Base-by-base conservation (phyloP, 1,140 invertebrate species). In the Mactra quadrangularis region DNA sequence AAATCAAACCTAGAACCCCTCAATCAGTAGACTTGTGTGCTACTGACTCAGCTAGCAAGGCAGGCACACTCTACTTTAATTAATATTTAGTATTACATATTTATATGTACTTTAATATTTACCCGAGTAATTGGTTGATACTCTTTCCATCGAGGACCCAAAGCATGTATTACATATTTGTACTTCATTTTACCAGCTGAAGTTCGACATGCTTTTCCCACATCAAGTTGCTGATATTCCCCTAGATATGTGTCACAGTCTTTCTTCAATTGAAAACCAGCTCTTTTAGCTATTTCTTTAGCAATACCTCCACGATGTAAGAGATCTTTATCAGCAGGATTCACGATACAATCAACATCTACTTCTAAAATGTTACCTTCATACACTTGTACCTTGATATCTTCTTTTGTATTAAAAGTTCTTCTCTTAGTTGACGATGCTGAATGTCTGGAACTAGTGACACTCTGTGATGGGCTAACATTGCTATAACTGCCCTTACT, bases 321-420 rank as follows among this genome's bases (percentile, higher is more conserved):
- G 33, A 74, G 59, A 52, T 47, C 25, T 2, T 17, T n/a, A 45
- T 82, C 60, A 19, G 68, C 70, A 17, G 79, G 38, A 74, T 74
- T 82, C 2, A 82, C 79, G 35, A 82, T 74, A 33, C 74, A 52
- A 35, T 76, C 74, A 6, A 76, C 59, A 19, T 57, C 22, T 0
- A 64, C 27, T 2, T 29, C 22, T 38, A 55, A 72, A 19, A 97
- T 97, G 22, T 98, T 97, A 90, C 97, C 96, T n/a, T 96, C 59
- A 50, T 84, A 86, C 33, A 90, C 75, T 52, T 62, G 59, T 3
- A 90, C 72, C 9, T 53, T 70, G 15, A 85, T 52, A 29, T 57
- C 31, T 22, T 66, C 76, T 52, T 66, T 77, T 3, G 75, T 77
- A 50, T 0, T 19, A 71, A 33, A 71, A 4, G 27, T 33, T 13